Evolutionary conservation across 2,888 invertebrate genomes (phyloP), one percentile per base, ranked within the genome.

Genomic region (Ennomos erosarius): DNA sequence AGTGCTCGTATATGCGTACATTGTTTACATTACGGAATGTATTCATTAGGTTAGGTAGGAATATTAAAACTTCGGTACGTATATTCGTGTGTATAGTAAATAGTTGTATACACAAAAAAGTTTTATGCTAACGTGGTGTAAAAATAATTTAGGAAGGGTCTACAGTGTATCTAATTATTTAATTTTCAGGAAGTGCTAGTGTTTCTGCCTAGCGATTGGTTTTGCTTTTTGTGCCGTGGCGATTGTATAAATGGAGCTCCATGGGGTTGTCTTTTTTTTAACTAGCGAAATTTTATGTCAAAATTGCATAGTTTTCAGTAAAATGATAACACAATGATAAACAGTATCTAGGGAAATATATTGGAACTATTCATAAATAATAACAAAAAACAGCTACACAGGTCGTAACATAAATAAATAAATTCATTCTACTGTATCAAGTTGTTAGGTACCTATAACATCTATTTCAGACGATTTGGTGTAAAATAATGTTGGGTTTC

Each of bases 241-340:
- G 87, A 84, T 59, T 73, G 74, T 62, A 65, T 66, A 70, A 33
- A 84, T 85, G 85, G 84, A 87, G 87, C 87, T 87, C 87, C 87
- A 85, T 88, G 74, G 71, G 74, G 75, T 73, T 70, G 64, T 63
- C 62, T 70, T 34, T 67, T 55, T 56, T 72, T 70, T 69, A 57
- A 75, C 68, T 62, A 71, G 84, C 79, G 78, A 81, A 80, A 70
- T 78, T 69, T 48, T 57, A 64, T 59, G 62, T 68, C 67, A 65
- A 45, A 47, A 35, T 63, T 73, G 74, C 74, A 71, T 67, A 73
- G 74, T 73, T 79, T 75, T 79, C 74, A 75, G 67, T 48, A 38
- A n/a, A 33, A 48, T 9, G 2, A 33, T 33, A 9, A 46, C 46
- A 4, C n/a, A 13, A 37, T 13, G 4, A 3, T 36, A 36, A 16